A percentile compares a stretch with the other conserved stretches of the same genome.
Evolutionary conservation across 2,888 invertebrate genomes (phyloP).

Genomic region (Xanthostigma xanthostigma): DNA sequence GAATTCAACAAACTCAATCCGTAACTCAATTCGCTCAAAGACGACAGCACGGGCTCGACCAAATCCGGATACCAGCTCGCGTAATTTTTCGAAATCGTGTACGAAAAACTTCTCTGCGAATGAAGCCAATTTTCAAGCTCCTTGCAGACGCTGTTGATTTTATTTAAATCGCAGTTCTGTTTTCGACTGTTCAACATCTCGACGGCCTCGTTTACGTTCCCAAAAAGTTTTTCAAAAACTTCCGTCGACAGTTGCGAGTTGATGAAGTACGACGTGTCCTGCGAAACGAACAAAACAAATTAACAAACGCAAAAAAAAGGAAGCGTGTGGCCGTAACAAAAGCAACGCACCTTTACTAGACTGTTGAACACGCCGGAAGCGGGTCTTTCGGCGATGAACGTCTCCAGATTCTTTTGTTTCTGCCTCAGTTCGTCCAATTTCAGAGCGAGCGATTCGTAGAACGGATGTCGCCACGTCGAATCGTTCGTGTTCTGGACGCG

Average conservation of each 20-base stretch:
- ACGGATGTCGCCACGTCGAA: slow-evolving; percentile 29
- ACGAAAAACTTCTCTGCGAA: slow-evolving; percentile 39
- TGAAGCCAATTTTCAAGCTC: slow-evolving; percentile 30
- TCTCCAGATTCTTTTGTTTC: slow-evolving; percentile 26
- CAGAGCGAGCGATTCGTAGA: slow-evolving; percentile 29
- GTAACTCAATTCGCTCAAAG: slow-evolving; percentile 49
- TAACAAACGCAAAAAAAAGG: too few relatives aligned
- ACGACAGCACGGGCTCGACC: slow-evolving; percentile 51
- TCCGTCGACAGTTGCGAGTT: slow-evolving; percentile 29
- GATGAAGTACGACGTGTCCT: slow-evolving; percentile 35
- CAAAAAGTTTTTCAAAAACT: slow-evolving; percentile 22
- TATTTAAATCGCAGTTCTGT: slow-evolving; percentile 6
- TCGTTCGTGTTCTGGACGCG: slow-evolving; percentile 25
- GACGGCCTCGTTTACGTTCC: slow-evolving; percentile 16
- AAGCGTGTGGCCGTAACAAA: too few relatives aligned
- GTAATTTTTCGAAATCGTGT: slow-evolving; percentile 37
- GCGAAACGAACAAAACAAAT: slow-evolving; percentile 16
- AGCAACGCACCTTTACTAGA: slow-evolving; percentile 34
- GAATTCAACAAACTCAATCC: slow-evolving; percentile 43
- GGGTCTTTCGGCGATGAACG: slow-evolving; percentile 40
- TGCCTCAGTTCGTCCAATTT: slow-evolving; percentile 27
- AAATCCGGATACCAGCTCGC: slow-evolving; percentile 64
- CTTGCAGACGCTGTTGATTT: slow-evolving; percentile 2
- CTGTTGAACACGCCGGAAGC: slow-evolving; percentile 32
- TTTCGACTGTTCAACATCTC: slow-evolving; percentile 14